Evolutionary conservation across 2,888 invertebrate genomes (phyloP).

Genomic region (Thecophora atra): DNA sequence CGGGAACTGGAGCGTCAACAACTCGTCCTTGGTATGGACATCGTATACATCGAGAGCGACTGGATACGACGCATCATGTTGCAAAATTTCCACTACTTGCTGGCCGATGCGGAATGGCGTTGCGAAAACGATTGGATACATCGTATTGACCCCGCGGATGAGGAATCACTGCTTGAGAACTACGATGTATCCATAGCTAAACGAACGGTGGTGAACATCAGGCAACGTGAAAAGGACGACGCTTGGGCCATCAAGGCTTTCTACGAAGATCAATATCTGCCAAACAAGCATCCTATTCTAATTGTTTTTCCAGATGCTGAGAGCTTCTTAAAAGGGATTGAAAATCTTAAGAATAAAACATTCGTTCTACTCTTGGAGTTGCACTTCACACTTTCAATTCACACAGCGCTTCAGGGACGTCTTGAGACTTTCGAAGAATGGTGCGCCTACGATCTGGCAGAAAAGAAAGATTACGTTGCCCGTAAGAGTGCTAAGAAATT

Average conservation of each 20-base stretch:
- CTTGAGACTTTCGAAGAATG: conserved; percentile 55
- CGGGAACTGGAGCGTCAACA: conserved; percentile 53
- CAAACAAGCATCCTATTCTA: too few species aligned
- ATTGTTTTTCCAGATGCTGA: conserved; percentile 58
- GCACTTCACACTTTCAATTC: conserved; percentile 60
- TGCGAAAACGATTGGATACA: conserved; percentile 64
- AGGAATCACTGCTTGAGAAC: conserved; percentile 54
- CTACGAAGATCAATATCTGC: conserved; percentile 59
- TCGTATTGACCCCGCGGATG: conserved; percentile 38
- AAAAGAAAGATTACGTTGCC: conserved; percentile 57
- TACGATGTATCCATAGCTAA: conserved; percentile 59
- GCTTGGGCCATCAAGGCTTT: conserved; percentile 63
- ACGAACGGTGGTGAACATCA: conserved; percentile 56
- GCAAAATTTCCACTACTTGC: conserved; percentile 64
- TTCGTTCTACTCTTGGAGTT: conserved; percentile 61
- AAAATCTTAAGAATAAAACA: conserved; percentile 59
- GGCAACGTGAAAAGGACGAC: conserved; percentile 60
- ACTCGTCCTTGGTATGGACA: conserved; percentile 61
- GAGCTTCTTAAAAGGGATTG: conserved; percentile 55
- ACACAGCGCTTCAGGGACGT: conserved; percentile 57
- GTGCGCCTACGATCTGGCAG: conserved; percentile 55
- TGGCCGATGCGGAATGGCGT: conserved; percentile 60
- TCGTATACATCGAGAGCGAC: conserved; percentile 62
- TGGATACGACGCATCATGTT: conserved; percentile 61
- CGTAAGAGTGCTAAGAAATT: conserved; percentile 60